Evolutionary conservation across 2,888 invertebrate genomes (phyloP), one percentile per base, ranked within the genome.

Genomic region (Uropetala carovei): DNA sequence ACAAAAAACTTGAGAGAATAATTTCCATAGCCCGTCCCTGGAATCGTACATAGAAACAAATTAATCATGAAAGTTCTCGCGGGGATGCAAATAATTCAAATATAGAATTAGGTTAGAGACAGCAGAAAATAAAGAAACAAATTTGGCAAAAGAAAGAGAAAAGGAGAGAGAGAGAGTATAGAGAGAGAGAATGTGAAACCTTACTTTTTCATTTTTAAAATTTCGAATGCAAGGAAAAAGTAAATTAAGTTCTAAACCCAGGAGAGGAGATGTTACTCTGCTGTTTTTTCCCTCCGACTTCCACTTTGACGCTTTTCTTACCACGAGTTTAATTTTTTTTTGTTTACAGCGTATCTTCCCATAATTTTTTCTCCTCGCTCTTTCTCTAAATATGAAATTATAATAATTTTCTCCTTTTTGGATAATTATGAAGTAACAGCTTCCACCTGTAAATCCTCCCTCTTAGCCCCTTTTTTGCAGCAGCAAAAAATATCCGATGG

Each of bases 121-220:
- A n/a, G n/a, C n/a, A n/a, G n/a, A n/a, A n/a, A n/a, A n/a, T n/a
- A n/a, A n/a, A n/a, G n/a, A n/a, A n/a, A n/a, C n/a, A n/a, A n/a
- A n/a, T n/a, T n/a, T n/a, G n/a, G 68, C 68, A 11, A 75, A 75
- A 75, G n/a, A 75, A 75, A 75, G 75, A n/a, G n/a, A n/a, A n/a
- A n/a, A n/a, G 43, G 43, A 43, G 5, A 43, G 43, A 43, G 43
- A 43, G 43, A 43, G 43, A 43, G 43, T 3, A 5, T 75, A 75
- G 27, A 75, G n/a, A 3, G 75, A 22, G 75, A 75, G 75, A 27
- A 75, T 22, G 75, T 22, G 75, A 89, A 89, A 89, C 27, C 64
- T 64, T 43, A 89, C 89, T 59, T 64, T 43, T 30, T 64, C 30
- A 18, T 89, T 89, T 89, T 89, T 89, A 89, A 68, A n/a, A n/a